Conservation (phyloP, 2,797 vertebrate genomes). For the Oreonectes daqikongensis region DNA sequence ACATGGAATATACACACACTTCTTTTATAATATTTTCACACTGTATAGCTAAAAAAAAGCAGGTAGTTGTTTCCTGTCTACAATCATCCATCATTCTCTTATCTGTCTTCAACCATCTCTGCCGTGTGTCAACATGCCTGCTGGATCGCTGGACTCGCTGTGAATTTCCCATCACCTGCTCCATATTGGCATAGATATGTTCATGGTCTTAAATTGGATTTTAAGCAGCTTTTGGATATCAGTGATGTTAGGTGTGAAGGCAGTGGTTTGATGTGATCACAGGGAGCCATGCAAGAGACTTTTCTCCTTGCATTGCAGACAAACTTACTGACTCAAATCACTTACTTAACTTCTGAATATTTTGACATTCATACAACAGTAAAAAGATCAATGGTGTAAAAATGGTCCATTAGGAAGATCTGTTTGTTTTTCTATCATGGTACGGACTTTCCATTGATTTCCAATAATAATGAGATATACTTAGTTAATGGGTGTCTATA, state of each 20-base stretch:
- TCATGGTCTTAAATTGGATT: not conserved
- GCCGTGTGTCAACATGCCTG: constrained; percentile 44
- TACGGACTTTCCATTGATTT: no score
- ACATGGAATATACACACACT: no score
- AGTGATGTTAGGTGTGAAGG: not conserved
- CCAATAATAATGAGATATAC: no score
- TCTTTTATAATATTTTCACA: no score
- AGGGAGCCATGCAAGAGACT: not conserved
- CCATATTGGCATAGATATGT: constrained; percentile 47
- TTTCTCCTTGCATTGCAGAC: constrained; percentile 1
- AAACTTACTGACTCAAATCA: constrained; percentile 24
- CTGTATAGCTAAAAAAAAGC: constrained; percentile 48
- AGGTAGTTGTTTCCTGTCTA: constrained; percentile 44
- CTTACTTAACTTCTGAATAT: constrained; percentile 9
- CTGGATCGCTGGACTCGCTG: constrained; percentile 40
- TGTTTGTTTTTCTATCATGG: no score
- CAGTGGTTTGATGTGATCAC: not conserved
- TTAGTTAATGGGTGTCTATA: no score
- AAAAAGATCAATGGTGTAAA: no score
- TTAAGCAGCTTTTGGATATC: not conserved
- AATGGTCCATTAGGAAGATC: no score
- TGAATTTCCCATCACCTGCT: constrained; percentile 39
- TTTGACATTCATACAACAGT: constrained; percentile 21
- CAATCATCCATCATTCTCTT: constrained; percentile 52
- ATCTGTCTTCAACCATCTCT: constrained; percentile 45